These are phyloP conservation scores for Gandaritis pyraliata DNA, from an alignment of 2,888 invertebrate species.

Conservation along the genomic window DNA sequence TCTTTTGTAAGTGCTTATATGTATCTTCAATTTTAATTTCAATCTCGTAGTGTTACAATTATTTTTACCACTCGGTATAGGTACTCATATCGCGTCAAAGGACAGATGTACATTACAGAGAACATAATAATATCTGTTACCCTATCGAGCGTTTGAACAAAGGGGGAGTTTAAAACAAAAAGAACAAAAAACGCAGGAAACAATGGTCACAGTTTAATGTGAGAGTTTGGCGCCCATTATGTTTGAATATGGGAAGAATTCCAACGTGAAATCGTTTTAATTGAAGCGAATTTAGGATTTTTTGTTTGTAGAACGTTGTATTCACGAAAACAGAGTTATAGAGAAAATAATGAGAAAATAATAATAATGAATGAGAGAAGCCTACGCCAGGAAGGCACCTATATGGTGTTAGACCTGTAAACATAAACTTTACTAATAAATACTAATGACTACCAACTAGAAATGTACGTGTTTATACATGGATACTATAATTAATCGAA, in stretches of 20 bases:
- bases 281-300: constrained; percentile 49
- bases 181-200: constrained; percentile 65
- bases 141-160: constrained; percentile 55
- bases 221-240: constrained; percentile 71
- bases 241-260: constrained; percentile 69
- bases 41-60: too few relatives aligned
- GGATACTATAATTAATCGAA: too few relatives aligned
- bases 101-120: constrained; percentile 45
- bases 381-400: too few relatives aligned
- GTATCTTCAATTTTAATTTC: too few relatives aligned
- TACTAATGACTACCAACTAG: too few relatives aligned
- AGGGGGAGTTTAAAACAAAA: constrained; percentile 73
- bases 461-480: too few relatives aligned
- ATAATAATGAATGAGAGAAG: background rate
- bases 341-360: too few relatives aligned
- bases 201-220: constrained; percentile 76
- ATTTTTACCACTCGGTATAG: background rate
- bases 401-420: too few relatives aligned
- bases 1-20: too few relatives aligned
- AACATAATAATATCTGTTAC: constrained; percentile 57
- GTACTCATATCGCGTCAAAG: constrained; percentile 27
- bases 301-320: constrained; percentile 9
- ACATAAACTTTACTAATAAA: too few relatives aligned
- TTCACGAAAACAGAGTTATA: background rate
- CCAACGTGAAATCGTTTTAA: constrained; percentile 61